Conservation (phyloP, 1,140 invertebrate species). For the Drosophila bipectinata region DNA sequence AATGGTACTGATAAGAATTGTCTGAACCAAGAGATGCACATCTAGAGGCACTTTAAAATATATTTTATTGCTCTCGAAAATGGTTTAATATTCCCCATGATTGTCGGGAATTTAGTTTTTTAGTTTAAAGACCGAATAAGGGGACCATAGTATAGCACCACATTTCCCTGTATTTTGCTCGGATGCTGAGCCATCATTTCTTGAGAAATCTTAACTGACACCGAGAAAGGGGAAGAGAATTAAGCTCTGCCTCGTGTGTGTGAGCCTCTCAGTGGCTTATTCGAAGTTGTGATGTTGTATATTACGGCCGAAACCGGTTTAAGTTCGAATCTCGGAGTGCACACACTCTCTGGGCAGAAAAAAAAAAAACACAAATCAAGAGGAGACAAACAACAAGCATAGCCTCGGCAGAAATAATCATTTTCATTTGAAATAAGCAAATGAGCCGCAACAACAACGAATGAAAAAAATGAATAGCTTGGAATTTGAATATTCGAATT, state of each 20-base stretch:
- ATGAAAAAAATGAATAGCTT: conserved; percentile 38
- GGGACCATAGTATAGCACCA: background rate
- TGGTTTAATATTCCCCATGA: too few species aligned
- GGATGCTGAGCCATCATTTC: conserved; percentile 65
- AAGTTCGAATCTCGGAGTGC: conserved; percentile 35
- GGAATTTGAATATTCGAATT: conserved; percentile 44
- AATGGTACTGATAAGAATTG: too few species aligned
- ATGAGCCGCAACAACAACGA: conserved; percentile 40
- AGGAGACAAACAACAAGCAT: conserved; percentile 14
- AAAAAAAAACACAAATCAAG: conserved; percentile 2
- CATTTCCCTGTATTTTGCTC: conserved; percentile 9
- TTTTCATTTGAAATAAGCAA: conserved; percentile 50
- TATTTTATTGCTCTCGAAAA: too few species aligned
- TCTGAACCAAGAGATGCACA: too few species aligned
- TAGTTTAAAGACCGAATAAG: conserved; percentile 1
- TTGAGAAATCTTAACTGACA: conserved; percentile 54
- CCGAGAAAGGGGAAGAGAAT: conserved; percentile 4
- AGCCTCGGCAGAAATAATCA: conserved; percentile 19
- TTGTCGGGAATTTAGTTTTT: too few species aligned
- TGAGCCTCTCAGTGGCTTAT: conserved; percentile 13
- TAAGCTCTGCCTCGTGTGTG: conserved; percentile 10
- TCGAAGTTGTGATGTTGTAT: conserved; percentile 23
- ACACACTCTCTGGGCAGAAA: conserved; percentile 17
- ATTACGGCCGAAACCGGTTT: conserved; percentile 50
- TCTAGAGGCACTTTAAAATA: too few species aligned